Percentiles rank a stretch among this genome's conserved stretches.
These are phyloP conservation scores for Apamea sordens DNA, from an alignment of 2,888 invertebrate genomes.

Conservation along the genomic window DNA sequence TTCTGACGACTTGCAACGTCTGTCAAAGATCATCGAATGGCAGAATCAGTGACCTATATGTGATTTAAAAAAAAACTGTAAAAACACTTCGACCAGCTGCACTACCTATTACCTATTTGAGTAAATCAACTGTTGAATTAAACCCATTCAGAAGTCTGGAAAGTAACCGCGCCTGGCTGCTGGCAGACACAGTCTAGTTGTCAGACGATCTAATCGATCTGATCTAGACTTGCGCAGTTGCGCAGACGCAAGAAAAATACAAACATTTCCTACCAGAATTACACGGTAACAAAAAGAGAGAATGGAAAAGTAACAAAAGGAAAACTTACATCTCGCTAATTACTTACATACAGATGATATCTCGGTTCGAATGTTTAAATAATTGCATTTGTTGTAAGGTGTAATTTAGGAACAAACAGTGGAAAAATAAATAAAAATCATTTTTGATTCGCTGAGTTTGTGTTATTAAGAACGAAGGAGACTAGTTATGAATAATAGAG, in stretches of 20 bases:
- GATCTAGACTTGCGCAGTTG: constrained; percentile 55
- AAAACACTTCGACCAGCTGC: not conserved
- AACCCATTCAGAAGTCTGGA: constrained; percentile 36
- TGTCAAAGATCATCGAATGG: not conserved
- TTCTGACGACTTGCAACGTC: not conserved
- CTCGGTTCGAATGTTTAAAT: constrained; percentile 46
- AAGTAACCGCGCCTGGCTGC: constrained; percentile 36
- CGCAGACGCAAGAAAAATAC: constrained; percentile 57
- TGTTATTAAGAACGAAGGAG: constrained; percentile 11
- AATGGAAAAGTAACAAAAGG: constrained; percentile 64
- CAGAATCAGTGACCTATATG: not conserved
- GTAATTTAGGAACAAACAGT: constrained; percentile 3
- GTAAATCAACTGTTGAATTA: constrained; percentile 29
- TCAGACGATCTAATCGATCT: constrained; percentile 68
- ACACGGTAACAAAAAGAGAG: constrained; percentile 64
- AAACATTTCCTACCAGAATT: constrained; percentile 61
- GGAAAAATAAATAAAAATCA: constrained; percentile 17
- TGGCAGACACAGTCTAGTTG: constrained; percentile 62
- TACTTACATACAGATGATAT: constrained; percentile 57
- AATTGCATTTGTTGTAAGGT: constrained; percentile 50
- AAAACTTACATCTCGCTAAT: constrained; percentile 63
- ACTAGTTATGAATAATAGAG: constrained; percentile 9
- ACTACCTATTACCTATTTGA: not conserved
- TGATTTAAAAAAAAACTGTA: not conserved
- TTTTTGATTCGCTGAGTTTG: constrained; percentile 14